phyloP scores from a whole-genome alignment of 2,888 invertebrate species.

The Miltochrista miniata region DNA sequence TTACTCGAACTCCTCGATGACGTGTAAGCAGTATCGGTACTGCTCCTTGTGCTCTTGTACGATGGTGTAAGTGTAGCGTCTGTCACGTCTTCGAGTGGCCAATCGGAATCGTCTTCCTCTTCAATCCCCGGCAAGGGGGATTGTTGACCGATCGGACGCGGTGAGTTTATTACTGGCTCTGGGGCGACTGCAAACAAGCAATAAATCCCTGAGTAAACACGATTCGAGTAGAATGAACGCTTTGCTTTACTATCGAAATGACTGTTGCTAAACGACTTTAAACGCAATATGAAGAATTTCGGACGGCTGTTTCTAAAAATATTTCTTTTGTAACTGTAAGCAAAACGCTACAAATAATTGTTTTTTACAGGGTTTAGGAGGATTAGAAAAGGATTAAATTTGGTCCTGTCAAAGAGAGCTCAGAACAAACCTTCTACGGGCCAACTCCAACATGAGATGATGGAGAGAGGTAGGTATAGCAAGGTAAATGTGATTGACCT shows the following conservation, averaged over 20 bases:
- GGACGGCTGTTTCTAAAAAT: conserved; percentile 37
- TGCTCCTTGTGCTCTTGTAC: conserved; percentile 79
- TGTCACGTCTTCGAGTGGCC: conserved; percentile 79
- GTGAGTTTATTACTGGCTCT: conserved; percentile 79
- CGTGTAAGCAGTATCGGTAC: conserved; percentile 77
- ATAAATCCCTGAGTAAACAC: conserved; percentile 52
- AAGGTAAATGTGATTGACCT: too few relatives aligned
- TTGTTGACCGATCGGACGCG: conserved; percentile 86
- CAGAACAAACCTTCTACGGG: too few relatives aligned
- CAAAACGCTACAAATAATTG: too few relatives aligned
- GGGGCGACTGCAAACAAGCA: conserved; percentile 80
- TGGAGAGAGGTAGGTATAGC: too few relatives aligned
- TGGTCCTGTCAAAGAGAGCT: too few relatives aligned
- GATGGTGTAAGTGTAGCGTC: conserved; percentile 78
- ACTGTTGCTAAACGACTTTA: conserved; percentile 48
- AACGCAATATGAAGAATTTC: conserved; percentile 29
- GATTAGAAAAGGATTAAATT: too few relatives aligned
- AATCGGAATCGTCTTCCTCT: conserved; percentile 90
- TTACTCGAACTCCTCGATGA: conserved; percentile 80
- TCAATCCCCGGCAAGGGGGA: conserved; percentile 92
- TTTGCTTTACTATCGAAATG: conserved; percentile 18
- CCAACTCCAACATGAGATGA: too few relatives aligned
- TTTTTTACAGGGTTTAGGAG: too few relatives aligned
- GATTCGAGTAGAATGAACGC: conserved; percentile 13
- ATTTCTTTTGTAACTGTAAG: not conserved